Evolutionary conservation across 2,113 vertebrate species (phyloP).

Genomic region (Hippocampus barbouri): DNA sequence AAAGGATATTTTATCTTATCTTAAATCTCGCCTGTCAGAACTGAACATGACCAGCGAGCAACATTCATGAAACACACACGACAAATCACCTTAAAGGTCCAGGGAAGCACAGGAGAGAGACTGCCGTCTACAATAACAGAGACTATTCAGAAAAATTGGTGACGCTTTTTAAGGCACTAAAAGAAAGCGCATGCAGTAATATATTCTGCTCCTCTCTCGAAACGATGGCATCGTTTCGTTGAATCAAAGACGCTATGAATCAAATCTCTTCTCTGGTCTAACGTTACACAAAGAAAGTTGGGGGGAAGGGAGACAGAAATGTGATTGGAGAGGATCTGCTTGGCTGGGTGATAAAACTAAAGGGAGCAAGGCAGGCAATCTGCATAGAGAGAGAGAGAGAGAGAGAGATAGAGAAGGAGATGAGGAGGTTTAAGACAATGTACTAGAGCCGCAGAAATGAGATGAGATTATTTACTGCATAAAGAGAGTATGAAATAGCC

Average conservation of each 20-base stretch:
- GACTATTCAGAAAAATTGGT: constrained; percentile 29
- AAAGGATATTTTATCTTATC: too few relatives aligned
- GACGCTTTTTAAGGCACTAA: constrained; percentile 28
- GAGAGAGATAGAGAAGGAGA: background rate
- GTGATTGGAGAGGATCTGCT: constrained; percentile 18
- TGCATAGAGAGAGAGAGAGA: constrained; percentile 19
- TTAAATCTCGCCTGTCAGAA: constrained; percentile 7
- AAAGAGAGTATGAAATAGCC: constrained; percentile 37
- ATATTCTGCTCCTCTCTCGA: constrained; percentile 27
- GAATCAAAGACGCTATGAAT: constrained; percentile 27
- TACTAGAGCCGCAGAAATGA: constrained; percentile 31
- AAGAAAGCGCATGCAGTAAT: constrained; percentile 29
- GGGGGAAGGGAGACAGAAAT: constrained; percentile 3
- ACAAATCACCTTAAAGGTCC: background rate
- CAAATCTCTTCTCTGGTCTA: constrained; percentile 15
- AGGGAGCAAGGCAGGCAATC: constrained; percentile 21
- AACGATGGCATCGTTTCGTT: constrained; percentile 27
- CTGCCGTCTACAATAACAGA: background rate
- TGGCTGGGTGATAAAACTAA: constrained; percentile 39
- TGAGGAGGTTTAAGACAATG: constrained; percentile 10
- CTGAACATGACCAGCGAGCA: constrained; percentile 23
- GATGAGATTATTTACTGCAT: constrained; percentile 49
- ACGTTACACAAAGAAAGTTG: constrained; percentile 18
- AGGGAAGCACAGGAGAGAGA: constrained; percentile 11
- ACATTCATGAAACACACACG: constrained; percentile 5